Base-by-base conservation (phyloP, 2,797 vertebrate species). In the Rhinella marina region DNA sequence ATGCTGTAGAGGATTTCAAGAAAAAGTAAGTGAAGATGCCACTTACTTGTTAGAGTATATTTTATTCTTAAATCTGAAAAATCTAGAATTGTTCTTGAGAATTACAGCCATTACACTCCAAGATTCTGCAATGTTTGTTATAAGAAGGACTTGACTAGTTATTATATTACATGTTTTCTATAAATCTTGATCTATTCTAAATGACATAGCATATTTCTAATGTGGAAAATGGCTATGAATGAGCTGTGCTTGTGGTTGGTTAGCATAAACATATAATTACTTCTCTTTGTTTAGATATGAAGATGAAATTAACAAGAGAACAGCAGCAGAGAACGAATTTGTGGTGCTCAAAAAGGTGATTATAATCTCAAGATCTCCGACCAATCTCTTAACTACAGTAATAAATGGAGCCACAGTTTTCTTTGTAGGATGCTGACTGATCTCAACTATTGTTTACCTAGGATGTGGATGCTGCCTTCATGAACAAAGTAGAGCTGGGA, bases 1-100 rank as follows among this genome's bases (percentile, higher is more conserved):
- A 95, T 52, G 92, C 97, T 2, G 96, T 98, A 50, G 97, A 99
- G 91, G 98, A 99, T 91, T 97, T 96, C 94, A 99, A 96, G 95
- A 95, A 93, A 93, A 98, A 97, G 98, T 98, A 91, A 95, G 96
- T 93, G 6, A 23, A 89, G 7, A 57, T 70, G 7, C 19, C 21
- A 48, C 29, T 10, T 64, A 17, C 48, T 75, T n/a, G 41, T 75
- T n/a, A 5, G 48, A 21, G 16, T 25, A 6, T 80, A 56, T 11
- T 80, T 80, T 3, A 41, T 21, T 3, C 6, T 0, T 81, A 48
- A 48, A 81, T 81, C 3, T 48, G 11, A 16, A 41, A 66, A 52
- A 50, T 16, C 41, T 50, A 64, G 57, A 76, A 41, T 62, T 6
- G 29, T 81, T 59, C 16, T 81, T 81, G 17, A 62, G 78, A 23